These are phyloP conservation scores for Mastacembelus armatus DNA, from an alignment of 2,797 vertebrate genomes.

Conservation along the genomic window DNA sequence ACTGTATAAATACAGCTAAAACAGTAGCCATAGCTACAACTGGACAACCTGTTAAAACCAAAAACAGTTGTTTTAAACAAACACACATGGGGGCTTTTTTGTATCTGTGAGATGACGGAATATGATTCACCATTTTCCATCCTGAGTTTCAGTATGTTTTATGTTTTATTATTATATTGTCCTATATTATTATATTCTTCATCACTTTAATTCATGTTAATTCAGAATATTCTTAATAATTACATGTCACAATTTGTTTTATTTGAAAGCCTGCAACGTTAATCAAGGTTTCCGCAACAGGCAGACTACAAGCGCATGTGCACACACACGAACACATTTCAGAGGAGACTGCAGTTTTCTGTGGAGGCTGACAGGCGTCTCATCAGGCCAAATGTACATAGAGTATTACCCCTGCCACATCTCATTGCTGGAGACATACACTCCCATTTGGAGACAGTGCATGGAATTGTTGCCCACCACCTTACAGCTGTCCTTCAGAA, in stretches of 20 bases:
- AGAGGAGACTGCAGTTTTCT: not conserved
- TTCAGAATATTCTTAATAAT: conserved; percentile 15
- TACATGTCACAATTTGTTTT: conserved; percentile 14
- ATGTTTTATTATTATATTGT: not conserved
- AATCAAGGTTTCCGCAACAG: conserved; percentile 11
- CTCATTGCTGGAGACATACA: conserved; percentile 55
- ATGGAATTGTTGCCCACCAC: conserved; percentile 25
- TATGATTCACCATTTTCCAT: not conserved
- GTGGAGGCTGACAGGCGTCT: conserved; percentile 41
- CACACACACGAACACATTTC: conserved; percentile 7
- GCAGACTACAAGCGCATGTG: too few relatives aligned
- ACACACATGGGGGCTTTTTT: too few relatives aligned
- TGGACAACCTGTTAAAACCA: too few relatives aligned
- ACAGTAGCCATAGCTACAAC: too few relatives aligned
- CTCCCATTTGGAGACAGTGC: conserved; percentile 22
- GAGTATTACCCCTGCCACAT: conserved; percentile 72
- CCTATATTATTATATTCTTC: not conserved
- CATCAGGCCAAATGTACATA: conserved; percentile 52
- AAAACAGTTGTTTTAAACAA: too few relatives aligned
- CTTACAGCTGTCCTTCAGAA: conserved; percentile 65
- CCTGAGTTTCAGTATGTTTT: not conserved
- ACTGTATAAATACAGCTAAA: too few relatives aligned
- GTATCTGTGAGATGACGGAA: too few relatives aligned
- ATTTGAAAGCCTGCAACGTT: conserved; percentile 24
- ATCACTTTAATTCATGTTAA: conserved; percentile 9